Conservation (phyloP, 2,888 invertebrate species). For the Mythimna albipuncta region DNA sequence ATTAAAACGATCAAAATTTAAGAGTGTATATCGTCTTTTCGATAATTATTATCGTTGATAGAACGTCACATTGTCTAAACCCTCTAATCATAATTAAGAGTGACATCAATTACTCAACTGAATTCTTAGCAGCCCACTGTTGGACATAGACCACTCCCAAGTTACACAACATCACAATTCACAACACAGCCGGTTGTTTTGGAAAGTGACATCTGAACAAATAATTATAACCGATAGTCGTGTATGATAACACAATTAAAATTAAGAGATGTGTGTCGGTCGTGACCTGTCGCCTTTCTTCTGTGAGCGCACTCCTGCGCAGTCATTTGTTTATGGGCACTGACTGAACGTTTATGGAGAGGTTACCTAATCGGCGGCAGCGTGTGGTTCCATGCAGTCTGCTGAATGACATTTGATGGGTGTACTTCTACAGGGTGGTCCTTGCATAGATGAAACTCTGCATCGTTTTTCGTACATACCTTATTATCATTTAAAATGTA, state of each 20-base stretch:
- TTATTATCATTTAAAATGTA: neutral
- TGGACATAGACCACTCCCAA: neutral
- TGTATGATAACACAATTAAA: constrained; percentile 81
- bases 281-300: constrained; percentile 75
- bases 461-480: neutral
- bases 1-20: too few species aligned
- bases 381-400: constrained; percentile 45
- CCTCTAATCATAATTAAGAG: neutral
- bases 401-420: constrained; percentile 9
- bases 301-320: constrained; percentile 45
- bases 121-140: neutral
- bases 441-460: neutral
- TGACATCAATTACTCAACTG: constrained; percentile 4
- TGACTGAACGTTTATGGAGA: constrained; percentile 43
- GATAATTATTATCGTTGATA: neutral
- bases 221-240: constrained; percentile 84
- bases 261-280: constrained; percentile 82
- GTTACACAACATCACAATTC: constrained; percentile 5
- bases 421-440: neutral
- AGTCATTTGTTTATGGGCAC: constrained; percentile 63
- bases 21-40: neutral
- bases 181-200: constrained; percentile 10
- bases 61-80: neutral
- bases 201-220: constrained; percentile 76
- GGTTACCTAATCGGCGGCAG: constrained; percentile 40